Base-by-base conservation (phyloP, 2,797 vertebrate species). In the Chaetophractus vellerosus region DNA sequence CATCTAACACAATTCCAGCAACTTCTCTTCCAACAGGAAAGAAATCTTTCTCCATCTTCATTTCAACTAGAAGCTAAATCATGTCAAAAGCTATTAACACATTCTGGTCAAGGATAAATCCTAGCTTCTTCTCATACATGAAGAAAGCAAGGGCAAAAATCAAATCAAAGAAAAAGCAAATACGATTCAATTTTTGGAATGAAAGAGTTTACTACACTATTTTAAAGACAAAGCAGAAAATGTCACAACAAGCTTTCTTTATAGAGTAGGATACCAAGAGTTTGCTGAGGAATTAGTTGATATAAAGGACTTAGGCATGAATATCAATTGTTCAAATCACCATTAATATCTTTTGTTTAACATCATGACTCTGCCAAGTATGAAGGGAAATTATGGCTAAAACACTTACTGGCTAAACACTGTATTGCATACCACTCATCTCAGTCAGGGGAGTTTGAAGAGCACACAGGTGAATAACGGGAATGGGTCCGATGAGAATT, bases 21-120 rank as follows among this genome's bases (percentile, higher is more conserved):
- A 99, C 98, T 97, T 99, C 99, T 97, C 99, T 98, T 88, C 99
- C 99, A 24, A 99, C 99, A 82, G 99, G 99, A 87, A 99, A 97
- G 5, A 98, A 96, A 57, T 99, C 99, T 95, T 97, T 98, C 93
- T 98, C 98, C 89, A 99, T 95, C 90, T 99, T 99, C 33, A 99
- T 84, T 90, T 99, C 99, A 69, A 97, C 96, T 63, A 99, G 98
- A 95, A 99, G 97, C 99, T 99, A 95, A 95, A 96, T 45, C 31
- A 90, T 74, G 84, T 98, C 95, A 93, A 96, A 93, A 6, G 33
- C 41, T 95, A 79, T 89, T 80, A 93, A 18, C 93, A 79, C 9
- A 71, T 41, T 66, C 93, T 9, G 85, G 28, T 45, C 33, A 76
- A 83, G 50, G 91, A 78, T 91, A 84, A 89, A 63, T 41, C 85